Evolutionary conservation across 2,113 vertebrate genomes (phyloP), one percentile per base, ranked within the genome.

Genomic region (Nerophis lumbriciformis): DNA sequence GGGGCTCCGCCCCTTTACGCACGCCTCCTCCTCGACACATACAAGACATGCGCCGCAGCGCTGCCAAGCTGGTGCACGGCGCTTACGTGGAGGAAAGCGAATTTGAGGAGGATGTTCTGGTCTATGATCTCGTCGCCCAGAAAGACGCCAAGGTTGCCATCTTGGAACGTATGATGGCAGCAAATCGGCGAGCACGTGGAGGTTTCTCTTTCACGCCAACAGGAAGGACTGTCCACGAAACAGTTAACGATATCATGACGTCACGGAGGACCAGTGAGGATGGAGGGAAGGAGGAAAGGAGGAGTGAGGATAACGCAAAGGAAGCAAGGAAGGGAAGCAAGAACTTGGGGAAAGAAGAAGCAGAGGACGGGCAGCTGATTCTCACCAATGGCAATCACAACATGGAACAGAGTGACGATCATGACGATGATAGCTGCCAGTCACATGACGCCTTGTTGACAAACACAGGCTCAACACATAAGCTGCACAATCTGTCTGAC

Each of bases 41-140:
- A 75, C 94, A 94, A 66, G 95, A 96, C 79, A 93, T 98, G 95
- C 90, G 91, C 53, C 94, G 90, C 72, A 94, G 75, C 0, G 93
- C 94, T 13, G 92, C 92, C 68, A 91, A 90, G 87, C 85, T 96
- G 39, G 78, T 98, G 69, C 91, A 80, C 0, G 84, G 94, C 4
- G 88, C 94, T 6, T 98, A 99, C 28, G 90, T 96, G 0, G 96
- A 99, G 58, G 96, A 99, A 53, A 91, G 92, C 0, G 95, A 98
- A 70, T 98, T 98, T 59, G 92, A 97, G 84, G 93, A 96, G 2
- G 96, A 98, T 1, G 90, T 95, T 28, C 90, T 94, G 76, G 94
- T 96, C 60, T 99, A 98, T 51, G 87, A 93, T 75, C 85, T 98
- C 0, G 92, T 96, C 12, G 93, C 95, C 0, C 85, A 93, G 78